These are phyloP conservation scores for Rhaphigaster nebulosa DNA, from an alignment of 2,888 invertebrate species.

Conservation along the genomic window DNA sequence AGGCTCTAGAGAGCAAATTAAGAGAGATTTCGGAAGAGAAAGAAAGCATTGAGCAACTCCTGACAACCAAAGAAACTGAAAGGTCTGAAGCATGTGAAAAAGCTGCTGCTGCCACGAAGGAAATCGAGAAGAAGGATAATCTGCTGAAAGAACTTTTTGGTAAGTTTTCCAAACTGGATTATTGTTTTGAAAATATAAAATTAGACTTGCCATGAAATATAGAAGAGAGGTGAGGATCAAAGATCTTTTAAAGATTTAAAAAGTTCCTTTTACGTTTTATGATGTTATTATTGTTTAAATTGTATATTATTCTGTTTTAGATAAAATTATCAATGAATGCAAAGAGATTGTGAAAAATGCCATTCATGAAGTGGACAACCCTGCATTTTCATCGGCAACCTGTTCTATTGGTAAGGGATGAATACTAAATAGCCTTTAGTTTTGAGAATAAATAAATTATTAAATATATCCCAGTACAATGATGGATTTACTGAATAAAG, in stretches of 20 bases:
- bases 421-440: neutral
- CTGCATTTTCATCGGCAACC: constrained; percentile 76
- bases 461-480: neutral
- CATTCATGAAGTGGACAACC: constrained; percentile 77
- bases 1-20: constrained; percentile 21
- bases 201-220: neutral
- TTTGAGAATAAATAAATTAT: neutral
- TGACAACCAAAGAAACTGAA: constrained; percentile 7
- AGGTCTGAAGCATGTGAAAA: neutral
- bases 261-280: no score
- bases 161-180: neutral
- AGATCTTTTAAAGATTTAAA: neutral
- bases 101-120: neutral
- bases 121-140: neutral
- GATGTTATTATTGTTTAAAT: neutral
- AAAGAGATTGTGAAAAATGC: constrained; percentile 72
- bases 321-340: constrained; percentile 66
- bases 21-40: neutral
- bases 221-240: neutral
- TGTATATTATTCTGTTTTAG: constrained; percentile 57
- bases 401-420: constrained; percentile 73
- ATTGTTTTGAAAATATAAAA: neutral
- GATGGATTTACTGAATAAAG: no score
- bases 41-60: neutral
- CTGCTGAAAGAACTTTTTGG: constrained; percentile 42